phyloP scores from a whole-genome alignment of 2,888 invertebrate genomes.

The Alcis repandata region DNA sequence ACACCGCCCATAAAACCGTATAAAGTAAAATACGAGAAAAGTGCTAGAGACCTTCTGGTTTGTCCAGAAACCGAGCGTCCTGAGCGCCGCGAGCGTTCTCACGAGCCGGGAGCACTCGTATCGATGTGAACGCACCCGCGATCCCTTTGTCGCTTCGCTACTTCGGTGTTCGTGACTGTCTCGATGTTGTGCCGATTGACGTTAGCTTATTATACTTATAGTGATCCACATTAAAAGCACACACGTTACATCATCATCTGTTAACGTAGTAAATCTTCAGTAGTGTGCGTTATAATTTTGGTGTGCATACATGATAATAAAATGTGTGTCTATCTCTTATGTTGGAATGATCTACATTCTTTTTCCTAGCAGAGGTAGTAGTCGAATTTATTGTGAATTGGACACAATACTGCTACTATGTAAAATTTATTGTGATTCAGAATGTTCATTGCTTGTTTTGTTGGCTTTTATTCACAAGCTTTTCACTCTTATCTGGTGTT shows the following conservation, averaged over 20 bases:
- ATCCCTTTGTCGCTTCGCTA: conserved; percentile 75
- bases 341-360: conserved; percentile 55
- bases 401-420: conserved; percentile 70
- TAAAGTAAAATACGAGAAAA: conserved; percentile 10
- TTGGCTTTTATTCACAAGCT: conserved; percentile 69
- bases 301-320: conserved; percentile 60
- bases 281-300: conserved; percentile 60
- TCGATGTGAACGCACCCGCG: conserved; percentile 64
- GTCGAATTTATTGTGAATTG: conserved; percentile 58
- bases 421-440: conserved; percentile 74
- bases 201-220: conserved; percentile 76
- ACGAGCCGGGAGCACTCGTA: conserved; percentile 40
- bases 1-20: conserved; percentile 45
- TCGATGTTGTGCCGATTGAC: conserved; percentile 75
- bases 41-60: conserved; percentile 60
- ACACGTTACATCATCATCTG: conserved; percentile 52
- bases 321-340: conserved; percentile 55
- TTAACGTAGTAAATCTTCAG: conserved; percentile 49
- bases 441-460: conserved; percentile 68
- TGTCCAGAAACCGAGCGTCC: conserved; percentile 32
- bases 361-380: conserved; percentile 34
- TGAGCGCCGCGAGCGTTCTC: conserved; percentile 36
- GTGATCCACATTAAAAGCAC: conserved; percentile 63
- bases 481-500: conserved; percentile 79
- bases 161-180: conserved; percentile 60